These are phyloP conservation scores for Nibea albiflora DNA, from an alignment of 2,113 vertebrate genomes.

Conservation along the genomic window DNA sequence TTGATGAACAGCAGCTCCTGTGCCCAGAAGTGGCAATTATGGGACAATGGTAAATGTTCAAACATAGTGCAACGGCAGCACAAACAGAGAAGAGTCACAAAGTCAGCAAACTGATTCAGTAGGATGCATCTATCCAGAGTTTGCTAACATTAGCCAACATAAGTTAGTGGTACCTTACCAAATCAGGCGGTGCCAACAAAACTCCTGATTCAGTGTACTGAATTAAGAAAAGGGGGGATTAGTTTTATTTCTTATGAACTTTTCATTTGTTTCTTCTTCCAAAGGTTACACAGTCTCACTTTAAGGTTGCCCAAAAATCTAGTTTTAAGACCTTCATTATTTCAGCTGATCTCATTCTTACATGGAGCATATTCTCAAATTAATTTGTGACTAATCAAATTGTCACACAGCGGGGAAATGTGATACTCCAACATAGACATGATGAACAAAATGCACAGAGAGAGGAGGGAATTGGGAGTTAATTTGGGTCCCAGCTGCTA, in stretches of 20 bases:
- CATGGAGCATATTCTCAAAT: not conserved
- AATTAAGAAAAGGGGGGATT: not conserved
- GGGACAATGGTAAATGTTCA: not conserved
- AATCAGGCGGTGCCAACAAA: not conserved
- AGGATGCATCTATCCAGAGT: not conserved
- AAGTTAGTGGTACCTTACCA: not conserved
- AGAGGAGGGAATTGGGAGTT: not conserved
- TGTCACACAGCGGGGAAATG: not conserved
- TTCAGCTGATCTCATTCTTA: not conserved
- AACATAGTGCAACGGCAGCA: not conserved
- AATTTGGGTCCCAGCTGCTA: not conserved
- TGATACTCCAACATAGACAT: not conserved
- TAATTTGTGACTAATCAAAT: not conserved
- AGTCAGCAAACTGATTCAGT: not conserved
- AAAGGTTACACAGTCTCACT: not conserved
- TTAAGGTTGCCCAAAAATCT: not conserved
- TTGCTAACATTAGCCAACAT: not conserved
- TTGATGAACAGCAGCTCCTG: not conserved
- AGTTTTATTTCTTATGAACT: not conserved
- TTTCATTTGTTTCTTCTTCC: not conserved
- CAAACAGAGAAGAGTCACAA: not conserved
- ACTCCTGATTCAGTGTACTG: not conserved
- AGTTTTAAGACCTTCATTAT: not conserved
- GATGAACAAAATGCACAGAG: not conserved
- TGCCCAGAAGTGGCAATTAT: not conserved